phyloP scores from a whole-genome alignment of 2,888 invertebrate genomes.

The Choreutis nemorana region DNA sequence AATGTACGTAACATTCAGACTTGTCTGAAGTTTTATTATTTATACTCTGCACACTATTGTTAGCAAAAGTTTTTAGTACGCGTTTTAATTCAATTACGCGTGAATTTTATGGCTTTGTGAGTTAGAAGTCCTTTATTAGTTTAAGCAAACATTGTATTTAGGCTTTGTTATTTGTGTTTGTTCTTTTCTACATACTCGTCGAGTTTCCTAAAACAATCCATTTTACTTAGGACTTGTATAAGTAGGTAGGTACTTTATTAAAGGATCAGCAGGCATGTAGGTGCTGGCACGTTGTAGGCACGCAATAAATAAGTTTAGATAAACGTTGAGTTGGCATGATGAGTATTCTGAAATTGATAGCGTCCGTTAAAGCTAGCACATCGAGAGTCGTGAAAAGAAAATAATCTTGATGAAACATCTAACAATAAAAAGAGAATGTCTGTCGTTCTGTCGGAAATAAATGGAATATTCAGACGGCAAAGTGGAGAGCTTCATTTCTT shows the following conservation, averaged over 20 bases:
- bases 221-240: too few relatives aligned
- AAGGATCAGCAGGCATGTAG: too few relatives aligned
- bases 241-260: too few relatives aligned
- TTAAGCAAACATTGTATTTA: background rate
- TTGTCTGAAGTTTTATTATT: slow-evolving; percentile 59
- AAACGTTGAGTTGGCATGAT: background rate
- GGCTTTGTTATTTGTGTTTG: background rate
- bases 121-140: background rate
- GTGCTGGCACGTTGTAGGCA: too few relatives aligned
- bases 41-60: slow-evolving; percentile 33
- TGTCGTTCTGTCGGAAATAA: slow-evolving; percentile 29
- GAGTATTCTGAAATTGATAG: slow-evolving; percentile 27
- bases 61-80: slow-evolving; percentile 26
- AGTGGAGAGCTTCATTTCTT: slow-evolving; percentile 39
- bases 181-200: too few relatives aligned
- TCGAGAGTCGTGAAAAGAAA: slow-evolving; percentile 39
- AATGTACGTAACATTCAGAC: slow-evolving; percentile 57
- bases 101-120: slow-evolving; percentile 2
- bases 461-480: slow-evolving; percentile 26
- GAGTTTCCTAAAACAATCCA: too few relatives aligned
- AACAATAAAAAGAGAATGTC: slow-evolving; percentile 39
- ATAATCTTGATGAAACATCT: slow-evolving; percentile 55
- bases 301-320: too few relatives aligned
- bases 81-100: slow-evolving; percentile 34
- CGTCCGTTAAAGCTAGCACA: slow-evolving; percentile 27